Base-by-base conservation (phyloP, 2,113 vertebrate genomes). In the Otocyon megalotis region DNA sequence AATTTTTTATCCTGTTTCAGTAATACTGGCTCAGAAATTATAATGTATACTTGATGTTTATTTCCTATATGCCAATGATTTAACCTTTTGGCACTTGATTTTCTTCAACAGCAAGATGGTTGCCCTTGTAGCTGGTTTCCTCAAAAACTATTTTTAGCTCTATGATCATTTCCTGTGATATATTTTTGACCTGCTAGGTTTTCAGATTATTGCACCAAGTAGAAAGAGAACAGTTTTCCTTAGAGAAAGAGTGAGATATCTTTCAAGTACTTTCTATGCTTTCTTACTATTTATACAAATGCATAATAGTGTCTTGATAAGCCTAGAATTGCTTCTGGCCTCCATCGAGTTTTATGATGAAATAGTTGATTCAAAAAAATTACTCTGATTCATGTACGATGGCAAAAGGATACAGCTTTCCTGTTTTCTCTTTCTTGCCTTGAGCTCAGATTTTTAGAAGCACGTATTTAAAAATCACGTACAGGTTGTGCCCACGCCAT, bases 151-250 rank as follows among this genome's bases (percentile, higher is more conserved):
- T 94, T 96, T 96, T 97, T 90, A 96, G 90, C 69, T 97, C 65
- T 86, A 30, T 79, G 92, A 82, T 96, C 35, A 79, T 93, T 98
- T 97, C 93, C 96, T 88, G 84, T 79, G 96, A 92, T 87, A 96
- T 63, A 63, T 58, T 95, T 89, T 37, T 91, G 86, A 92, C 4
- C 65, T 98, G 96, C 93, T 93, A 85, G 98, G 94, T 56, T 58
- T 91, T 98, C 95, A 90, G 94, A 96, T 92, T 97, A 95, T 97
- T 98, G 98, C 97, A 97, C 96, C 98, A 96, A 98, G 94, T 94
- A 96, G 92, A 98, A 97, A 60, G 93, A 96, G 72, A 67, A 50
- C 65, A 93, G 76, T 95, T 97, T 97, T 97, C 54, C 79, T 97
- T 82, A 95, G 35, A 76, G 81, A 97, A 35, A 88, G 26, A 83